Conservation (phyloP, 92 coral and sea anemone species). For the Umimayanthus chanpuru region DNA sequence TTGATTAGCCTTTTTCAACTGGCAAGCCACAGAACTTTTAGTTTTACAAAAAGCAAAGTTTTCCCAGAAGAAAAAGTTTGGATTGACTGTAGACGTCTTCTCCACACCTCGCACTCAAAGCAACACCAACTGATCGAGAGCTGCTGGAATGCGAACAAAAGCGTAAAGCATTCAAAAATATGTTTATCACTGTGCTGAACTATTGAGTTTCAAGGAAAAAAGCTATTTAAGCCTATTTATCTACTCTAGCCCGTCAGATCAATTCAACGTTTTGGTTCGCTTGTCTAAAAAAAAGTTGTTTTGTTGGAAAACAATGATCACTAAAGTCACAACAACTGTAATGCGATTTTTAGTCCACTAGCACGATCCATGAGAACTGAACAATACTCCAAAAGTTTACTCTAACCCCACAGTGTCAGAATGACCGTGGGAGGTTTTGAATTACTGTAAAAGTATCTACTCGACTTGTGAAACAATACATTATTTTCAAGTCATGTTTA, state of each 20-base stretch:
- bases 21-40: no score
- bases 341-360: neutral
- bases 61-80: neutral
- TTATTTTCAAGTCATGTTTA: neutral
- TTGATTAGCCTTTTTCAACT: neutral
- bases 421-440: conserved; percentile 6
- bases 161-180: conserved; percentile 28
- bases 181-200: neutral
- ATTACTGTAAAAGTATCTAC: conserved; percentile 8
- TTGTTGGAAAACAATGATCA: conserved; percentile 30
- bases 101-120: neutral
- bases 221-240: neutral
- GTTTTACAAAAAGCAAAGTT: neutral
- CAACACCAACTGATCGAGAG: neutral
- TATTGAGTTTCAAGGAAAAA: neutral
- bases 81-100: neutral
- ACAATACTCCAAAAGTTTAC: conserved; percentile 3
- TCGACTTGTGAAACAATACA: neutral
- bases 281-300: neutral
- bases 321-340: conserved; percentile 13
- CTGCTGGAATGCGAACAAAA: conserved; percentile 38
- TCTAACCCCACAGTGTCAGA: conserved; percentile 3
- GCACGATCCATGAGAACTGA: conserved; percentile 8
- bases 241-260: neutral
- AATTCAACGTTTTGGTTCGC: conserved; percentile 13